These are phyloP conservation scores for Tyto alba DNA, from an alignment of 2,113 vertebrate species.

Conservation along the genomic window DNA sequence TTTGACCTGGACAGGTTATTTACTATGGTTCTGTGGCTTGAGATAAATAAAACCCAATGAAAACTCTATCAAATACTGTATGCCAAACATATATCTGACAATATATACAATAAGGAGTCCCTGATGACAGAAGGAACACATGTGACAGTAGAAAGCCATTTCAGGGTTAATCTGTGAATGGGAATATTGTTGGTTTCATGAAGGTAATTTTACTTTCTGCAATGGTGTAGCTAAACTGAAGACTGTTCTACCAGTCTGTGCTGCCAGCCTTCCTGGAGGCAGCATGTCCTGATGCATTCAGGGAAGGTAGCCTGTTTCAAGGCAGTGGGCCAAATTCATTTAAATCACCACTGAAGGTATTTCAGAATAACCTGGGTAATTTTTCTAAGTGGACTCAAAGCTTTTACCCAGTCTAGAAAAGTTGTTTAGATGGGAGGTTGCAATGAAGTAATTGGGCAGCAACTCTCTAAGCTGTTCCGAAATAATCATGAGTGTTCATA, in stretches of 20 bases:
- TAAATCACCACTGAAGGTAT: not conserved
- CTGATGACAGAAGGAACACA: not conserved
- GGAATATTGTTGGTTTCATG: not conserved
- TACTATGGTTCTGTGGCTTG: not conserved
- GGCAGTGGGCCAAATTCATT: not conserved
- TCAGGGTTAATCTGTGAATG: not conserved
- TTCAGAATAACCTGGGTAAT: not conserved
- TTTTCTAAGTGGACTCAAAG: not conserved
- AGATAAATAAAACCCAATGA: not conserved
- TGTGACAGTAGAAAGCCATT: not conserved
- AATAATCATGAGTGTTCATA: not conserved
- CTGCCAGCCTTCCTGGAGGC: not conserved
- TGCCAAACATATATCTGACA: not conserved
- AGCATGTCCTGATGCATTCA: not conserved
- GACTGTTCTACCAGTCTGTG: not conserved
- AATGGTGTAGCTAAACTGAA: not conserved
- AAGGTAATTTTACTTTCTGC: not conserved
- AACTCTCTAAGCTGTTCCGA: not conserved
- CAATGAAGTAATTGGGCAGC: not conserved
- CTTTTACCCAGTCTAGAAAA: not conserved
- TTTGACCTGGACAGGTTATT: not conserved
- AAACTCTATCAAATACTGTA: not conserved
- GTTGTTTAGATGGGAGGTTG: not conserved
- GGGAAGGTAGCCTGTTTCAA: not conserved
- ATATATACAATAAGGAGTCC: not conserved